A percentile compares a stretch with the other conserved stretches of the same genome.
Evolutionary conservation across 1,140 invertebrate genomes (phyloP).

Genomic region (Pseudomyrmex gracilis): DNA sequence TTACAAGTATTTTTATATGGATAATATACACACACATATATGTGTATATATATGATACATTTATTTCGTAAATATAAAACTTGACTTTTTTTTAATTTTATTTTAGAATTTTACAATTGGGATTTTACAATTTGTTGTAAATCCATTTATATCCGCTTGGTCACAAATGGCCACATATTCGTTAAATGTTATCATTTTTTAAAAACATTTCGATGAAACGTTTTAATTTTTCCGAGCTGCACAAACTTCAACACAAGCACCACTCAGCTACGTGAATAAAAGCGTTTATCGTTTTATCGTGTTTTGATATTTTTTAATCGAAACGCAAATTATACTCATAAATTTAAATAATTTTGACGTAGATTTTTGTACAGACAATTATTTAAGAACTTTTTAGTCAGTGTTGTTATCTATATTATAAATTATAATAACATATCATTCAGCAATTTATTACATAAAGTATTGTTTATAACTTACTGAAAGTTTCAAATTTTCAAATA

Average conservation of each 20-base stretch:
- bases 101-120: not conserved
- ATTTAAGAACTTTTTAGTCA: constrained; percentile 22
- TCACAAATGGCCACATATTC: constrained; percentile 15
- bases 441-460: not conserved
- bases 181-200: constrained; percentile 52
- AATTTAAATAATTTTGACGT: constrained; percentile 27
- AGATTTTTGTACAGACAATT: constrained; percentile 9
- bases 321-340: constrained; percentile 16
- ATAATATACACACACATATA: not conserved
- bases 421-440: not conserved
- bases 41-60: too few relatives aligned
- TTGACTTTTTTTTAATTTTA: not conserved
- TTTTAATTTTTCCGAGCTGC: constrained; percentile 51
- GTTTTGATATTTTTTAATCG: constrained; percentile 36
- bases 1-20: not conserved
- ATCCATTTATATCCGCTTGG: constrained; percentile 31
- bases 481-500: not conserved
- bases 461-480: not conserved
- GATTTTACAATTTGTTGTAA: not conserved
- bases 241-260: constrained; percentile 43
- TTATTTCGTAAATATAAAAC: not conserved
- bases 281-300: constrained; percentile 35
- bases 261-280: constrained; percentile 37
- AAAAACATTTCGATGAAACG: constrained; percentile 26
- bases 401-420: not conserved